Evolutionary conservation across 2,888 invertebrate species (phyloP), one percentile per base, ranked within the genome.

Genomic region (Rapana venosa): DNA sequence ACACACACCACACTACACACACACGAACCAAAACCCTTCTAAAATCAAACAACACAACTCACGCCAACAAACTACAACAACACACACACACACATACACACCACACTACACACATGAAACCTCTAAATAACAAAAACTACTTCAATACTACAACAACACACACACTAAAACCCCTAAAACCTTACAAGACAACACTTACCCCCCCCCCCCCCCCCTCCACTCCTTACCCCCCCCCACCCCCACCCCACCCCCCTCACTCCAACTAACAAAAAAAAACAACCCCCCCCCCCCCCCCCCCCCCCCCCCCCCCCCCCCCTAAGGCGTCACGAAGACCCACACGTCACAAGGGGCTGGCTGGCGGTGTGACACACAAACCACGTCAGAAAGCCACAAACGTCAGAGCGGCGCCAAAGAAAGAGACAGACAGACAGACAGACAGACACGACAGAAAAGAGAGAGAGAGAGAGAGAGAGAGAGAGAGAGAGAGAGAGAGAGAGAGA

Each of bases 331-430:
- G n/a, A 30, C n/a, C 74, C 26, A n/a, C 74, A 74, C 74, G 74
- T 74, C 74, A 74, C 74, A 61, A 15, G 22, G 20, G 22, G 74
- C 74, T 26, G 35, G 17, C 79, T 35, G 79, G 35, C 79, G 11
- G 79, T 35, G 79, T 79, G 79, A 20, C 79, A 79, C 32, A 79
- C 32, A 35, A 32, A 79, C 17, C 32, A 79, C 79, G 79, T 79
- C 79, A 79, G 79, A 79, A 79, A 79, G 79, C 79, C 79, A 35
- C 79, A 35, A 79, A 8, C 32, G 79, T 79, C 79, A 79, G n/a
- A 74, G 74, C 11, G n/a, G 15, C 61, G 6, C 20, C 20, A 61
- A 15, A 15, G 8, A 58, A 58, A 15, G 58, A 58, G 15, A 15
- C 8, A 58, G 15, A 15, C 58, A n/a, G 2, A 47, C 47, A 47